Conservation (phyloP, 1,140 invertebrate genomes). For the Diachasmimorpha longicaudata region DNA sequence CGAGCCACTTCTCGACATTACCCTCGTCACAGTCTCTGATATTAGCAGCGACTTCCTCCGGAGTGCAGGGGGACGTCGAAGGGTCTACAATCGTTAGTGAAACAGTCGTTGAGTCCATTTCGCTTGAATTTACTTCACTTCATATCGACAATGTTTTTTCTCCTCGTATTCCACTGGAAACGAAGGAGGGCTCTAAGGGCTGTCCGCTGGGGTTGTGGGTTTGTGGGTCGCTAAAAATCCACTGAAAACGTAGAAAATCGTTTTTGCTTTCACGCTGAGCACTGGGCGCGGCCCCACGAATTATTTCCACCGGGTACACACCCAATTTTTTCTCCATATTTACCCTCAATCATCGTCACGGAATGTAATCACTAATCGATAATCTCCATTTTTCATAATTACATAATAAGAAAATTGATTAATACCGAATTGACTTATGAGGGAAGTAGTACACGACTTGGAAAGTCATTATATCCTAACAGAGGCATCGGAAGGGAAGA, state of each 20-base stretch:
- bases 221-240: not conserved
- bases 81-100: slow-evolving; percentile 18
- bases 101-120: slow-evolving; percentile 15
- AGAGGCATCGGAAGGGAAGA: no score
- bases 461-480: no score
- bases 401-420: not conserved
- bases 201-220: not conserved
- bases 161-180: not conserved
- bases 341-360: not conserved
- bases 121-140: not conserved
- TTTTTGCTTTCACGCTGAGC: not conserved
- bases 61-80: slow-evolving; percentile 35
- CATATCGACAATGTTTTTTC: slow-evolving; percentile 14
- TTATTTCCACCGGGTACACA: not conserved
- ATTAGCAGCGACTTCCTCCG: slow-evolving; percentile 37
- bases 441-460: no score
- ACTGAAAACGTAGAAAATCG: not conserved
- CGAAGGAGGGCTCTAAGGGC: not conserved
- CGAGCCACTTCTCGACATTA: slow-evolving; percentile 50
- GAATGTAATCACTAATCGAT: not conserved
- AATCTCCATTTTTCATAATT: not conserved
- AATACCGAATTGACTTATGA: not conserved
- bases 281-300: not conserved
- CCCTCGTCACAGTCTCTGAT: slow-evolving; percentile 38
- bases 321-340: not conserved